Evolutionary conservation across 2,113 vertebrate species (phyloP).

Genomic region (Loxodonta africana): DNA sequence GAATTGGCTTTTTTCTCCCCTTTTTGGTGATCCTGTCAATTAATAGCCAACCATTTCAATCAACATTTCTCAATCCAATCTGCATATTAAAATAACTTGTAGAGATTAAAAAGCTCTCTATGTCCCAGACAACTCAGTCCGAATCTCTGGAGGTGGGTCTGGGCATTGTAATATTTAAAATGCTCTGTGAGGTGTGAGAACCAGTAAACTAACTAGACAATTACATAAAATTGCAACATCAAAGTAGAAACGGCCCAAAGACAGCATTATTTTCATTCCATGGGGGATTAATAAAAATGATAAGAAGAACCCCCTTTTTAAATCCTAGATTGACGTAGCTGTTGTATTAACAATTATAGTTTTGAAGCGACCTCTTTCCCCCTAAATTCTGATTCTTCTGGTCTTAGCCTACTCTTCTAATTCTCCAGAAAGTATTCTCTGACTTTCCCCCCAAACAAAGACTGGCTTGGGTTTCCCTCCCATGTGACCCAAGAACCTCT

Average conservation of each 20-base stretch:
- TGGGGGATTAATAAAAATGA: not conserved
- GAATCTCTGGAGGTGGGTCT: not conserved
- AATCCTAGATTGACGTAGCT: not conserved
- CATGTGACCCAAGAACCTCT: not conserved
- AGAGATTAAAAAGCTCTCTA: not conserved
- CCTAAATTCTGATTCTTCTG: not conserved
- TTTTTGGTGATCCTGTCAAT: not conserved
- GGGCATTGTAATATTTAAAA: not conserved
- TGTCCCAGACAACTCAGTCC: not conserved
- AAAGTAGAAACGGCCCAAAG: not conserved
- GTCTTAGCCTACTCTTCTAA: not conserved
- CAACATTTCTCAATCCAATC: not conserved
- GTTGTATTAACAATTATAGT: not conserved
- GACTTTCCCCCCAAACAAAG: not conserved
- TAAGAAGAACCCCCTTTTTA: not conserved
- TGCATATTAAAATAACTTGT: not conserved
- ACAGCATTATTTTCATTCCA: not conserved
- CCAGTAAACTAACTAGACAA: not conserved
- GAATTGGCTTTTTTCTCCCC: not conserved
- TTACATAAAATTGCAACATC: not conserved
- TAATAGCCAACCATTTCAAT: constrained; percentile 35
- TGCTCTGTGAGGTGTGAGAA: not conserved
- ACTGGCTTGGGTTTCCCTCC: not conserved
- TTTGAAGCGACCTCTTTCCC: not conserved
- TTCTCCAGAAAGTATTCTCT: not conserved